These are phyloP conservation scores for Pomatostomus ruficeps DNA, from an alignment of 2,113 vertebrate species.

Conservation along the genomic window DNA sequence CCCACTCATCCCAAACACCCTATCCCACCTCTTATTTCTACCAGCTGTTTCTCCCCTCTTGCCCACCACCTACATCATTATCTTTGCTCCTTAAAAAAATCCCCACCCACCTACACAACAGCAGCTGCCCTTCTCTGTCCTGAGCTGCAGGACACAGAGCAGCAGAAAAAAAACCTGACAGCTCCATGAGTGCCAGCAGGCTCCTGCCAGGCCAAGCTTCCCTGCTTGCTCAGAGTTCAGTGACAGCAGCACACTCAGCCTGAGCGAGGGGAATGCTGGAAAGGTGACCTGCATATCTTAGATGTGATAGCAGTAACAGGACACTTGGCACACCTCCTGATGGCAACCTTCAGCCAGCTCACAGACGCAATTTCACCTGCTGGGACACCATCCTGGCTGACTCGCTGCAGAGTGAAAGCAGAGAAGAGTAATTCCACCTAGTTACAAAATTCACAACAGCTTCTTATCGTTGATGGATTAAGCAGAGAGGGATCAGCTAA, in stretches of 20 bases:
- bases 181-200: background rate
- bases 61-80: background rate
- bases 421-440: background rate
- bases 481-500: background rate
- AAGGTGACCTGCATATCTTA: background rate
- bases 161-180: background rate
- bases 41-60: background rate
- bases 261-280: fast-evolving
- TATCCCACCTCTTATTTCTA: background rate
- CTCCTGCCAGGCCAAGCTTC: background rate
- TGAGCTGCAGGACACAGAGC: background rate
- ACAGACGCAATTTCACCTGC: background rate
- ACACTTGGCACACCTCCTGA: background rate
- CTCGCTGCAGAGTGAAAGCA: background rate
- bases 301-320: background rate
- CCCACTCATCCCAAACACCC: background rate
- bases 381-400: background rate
- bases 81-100: background rate
- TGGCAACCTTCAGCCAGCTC: background rate
- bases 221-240: background rate
- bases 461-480: background rate
- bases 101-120: background rate
- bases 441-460: background rate
- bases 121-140: background rate
- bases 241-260: background rate